phyloP scores from a whole-genome alignment of 2,797 vertebrate species.

The Brachyalestes nurse region DNA sequence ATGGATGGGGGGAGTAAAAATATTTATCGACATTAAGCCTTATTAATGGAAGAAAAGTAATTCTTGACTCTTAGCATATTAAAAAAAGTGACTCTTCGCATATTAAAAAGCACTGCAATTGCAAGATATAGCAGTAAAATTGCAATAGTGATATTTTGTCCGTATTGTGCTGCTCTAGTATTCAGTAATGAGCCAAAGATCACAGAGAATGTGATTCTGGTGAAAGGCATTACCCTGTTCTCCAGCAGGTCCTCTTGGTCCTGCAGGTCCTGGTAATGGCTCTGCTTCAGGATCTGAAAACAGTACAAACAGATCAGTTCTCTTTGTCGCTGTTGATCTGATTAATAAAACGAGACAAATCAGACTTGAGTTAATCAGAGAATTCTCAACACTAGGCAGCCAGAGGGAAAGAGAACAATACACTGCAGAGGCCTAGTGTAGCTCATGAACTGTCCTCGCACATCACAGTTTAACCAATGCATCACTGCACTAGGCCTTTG shows the following conservation, averaged over 20 bases:
- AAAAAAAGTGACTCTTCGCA: too few species aligned
- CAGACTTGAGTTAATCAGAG: neutral
- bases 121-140: too few species aligned
- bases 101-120: too few species aligned
- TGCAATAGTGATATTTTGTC: too few species aligned
- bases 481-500: neutral
- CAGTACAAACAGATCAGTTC: neutral
- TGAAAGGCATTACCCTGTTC: conserved; percentile 39
- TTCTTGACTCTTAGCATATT: too few species aligned
- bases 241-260: conserved; percentile 33
- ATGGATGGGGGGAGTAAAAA: too few species aligned
- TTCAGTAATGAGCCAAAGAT: too few species aligned
- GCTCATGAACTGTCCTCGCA: neutral
- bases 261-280: neutral
- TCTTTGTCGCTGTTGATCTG: neutral
- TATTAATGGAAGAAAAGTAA: too few species aligned
- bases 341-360: neutral
- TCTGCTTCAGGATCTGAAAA: conserved; percentile 19
- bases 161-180: too few species aligned
- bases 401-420: neutral
- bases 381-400: neutral
- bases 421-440: neutral
- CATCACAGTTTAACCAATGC: neutral
- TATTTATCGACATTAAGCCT: too few species aligned
- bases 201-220: neutral